Base-by-base conservation (phyloP, 2,888 invertebrate genomes). In the Nephrotoma appendiculata region DNA sequence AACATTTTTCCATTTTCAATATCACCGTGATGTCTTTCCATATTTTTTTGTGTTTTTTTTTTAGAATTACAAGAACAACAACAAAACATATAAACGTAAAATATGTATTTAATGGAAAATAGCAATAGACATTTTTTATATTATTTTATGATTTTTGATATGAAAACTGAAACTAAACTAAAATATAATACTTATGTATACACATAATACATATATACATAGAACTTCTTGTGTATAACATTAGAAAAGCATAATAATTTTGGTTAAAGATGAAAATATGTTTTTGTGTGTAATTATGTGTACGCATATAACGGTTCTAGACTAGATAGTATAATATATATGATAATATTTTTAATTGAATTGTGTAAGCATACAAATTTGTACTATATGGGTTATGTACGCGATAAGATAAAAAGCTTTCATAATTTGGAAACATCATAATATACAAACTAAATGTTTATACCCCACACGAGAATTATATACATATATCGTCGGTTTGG, bases 51-150 rank as follows among this genome's bases (percentile, higher is more conserved):
- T 71, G 71, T 71, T 71, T 71, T 31, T 52, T 31, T 5, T 71
- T 19, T 11, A 71, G 31, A 19, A 71, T 9, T 57, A 57, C 52
- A 71, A 31, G 31, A 31, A 19, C 31, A 71, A 71, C 71, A 71
- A 71, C 19, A 11, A 31, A 31, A 71, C 31, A 71, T 19, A 19
- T 31, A 71, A 19, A 71, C 11, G 71, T 71, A 71, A 71, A 71
- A 71, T 71, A 71, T 43, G 84, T 86, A 45, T 87, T 87, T 88
- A 88, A 88, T 88, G 88, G 88, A 88, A 88, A 87, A 87, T 84
- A 87, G 87, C 87, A 88, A 88, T 88, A 87, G 31, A 86, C 86
- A 45, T 86, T 86, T 45, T 86, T 86, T 86, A 44, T 86, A 41
- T 45, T 86, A 45, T 48, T 45, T 86, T 71, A 71, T 71, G 71